Conservation (phyloP, 1,140 invertebrate genomes). For the Penaeus indicus region DNA sequence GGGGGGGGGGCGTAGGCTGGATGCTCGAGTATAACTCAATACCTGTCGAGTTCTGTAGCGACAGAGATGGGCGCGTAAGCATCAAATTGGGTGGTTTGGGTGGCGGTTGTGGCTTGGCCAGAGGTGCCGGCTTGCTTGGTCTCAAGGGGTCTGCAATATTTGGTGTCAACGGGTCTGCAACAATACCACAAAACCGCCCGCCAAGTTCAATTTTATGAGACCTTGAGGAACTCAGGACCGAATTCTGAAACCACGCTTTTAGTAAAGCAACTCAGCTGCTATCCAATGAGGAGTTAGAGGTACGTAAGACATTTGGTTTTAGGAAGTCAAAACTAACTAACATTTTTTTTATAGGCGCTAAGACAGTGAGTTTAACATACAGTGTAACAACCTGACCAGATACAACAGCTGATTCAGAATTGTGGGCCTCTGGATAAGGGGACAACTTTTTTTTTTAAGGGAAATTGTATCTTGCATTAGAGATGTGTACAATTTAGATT, state of each 20-base stretch:
- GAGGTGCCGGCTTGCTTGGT: slow-evolving; percentile 35
- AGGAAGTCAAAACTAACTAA: no score
- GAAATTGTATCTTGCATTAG: no score
- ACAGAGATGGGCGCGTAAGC: slow-evolving; percentile 60
- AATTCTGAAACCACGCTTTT: slow-evolving; percentile 14
- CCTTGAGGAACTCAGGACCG: slow-evolving; percentile 21
- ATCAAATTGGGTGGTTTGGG: slow-evolving; percentile 61
- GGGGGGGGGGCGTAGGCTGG: neutral
- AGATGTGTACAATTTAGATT: no score
- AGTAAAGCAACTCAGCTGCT: neutral
- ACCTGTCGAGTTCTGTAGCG: slow-evolving; percentile 61
- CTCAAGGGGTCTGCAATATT: slow-evolving; percentile 43
- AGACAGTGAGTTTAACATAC: no score
- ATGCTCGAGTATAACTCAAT: slow-evolving; percentile 1
- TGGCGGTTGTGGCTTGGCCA: slow-evolving; percentile 46
- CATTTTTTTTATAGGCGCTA: no score
- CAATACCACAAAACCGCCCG: slow-evolving; percentile 30
- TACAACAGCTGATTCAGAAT: no score
- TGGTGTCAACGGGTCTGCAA: slow-evolving; percentile 58
- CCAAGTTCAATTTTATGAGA: slow-evolving; percentile 18
- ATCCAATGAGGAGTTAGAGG: no score
- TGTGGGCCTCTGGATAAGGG: no score
- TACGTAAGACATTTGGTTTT: no score
- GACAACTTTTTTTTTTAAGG: no score
- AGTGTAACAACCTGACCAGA: no score